phyloP scores from a whole-genome alignment of 2,797 vertebrate species.

The Gouania willdenowi region DNA sequence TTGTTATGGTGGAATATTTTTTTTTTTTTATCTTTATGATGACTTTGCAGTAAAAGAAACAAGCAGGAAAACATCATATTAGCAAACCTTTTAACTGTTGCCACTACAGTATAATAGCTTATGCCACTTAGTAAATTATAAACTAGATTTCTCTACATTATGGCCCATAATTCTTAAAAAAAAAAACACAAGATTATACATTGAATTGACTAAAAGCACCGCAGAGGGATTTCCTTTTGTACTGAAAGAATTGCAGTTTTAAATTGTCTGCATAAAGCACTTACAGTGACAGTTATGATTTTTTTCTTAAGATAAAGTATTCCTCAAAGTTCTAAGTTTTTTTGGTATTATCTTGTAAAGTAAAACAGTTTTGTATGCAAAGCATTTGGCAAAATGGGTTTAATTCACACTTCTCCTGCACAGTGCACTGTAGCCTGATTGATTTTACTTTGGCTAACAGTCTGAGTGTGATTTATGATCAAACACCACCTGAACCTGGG shows the following conservation, averaged over 20 bases:
- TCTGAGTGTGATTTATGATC: conserved; percentile 72
- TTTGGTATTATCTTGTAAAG: conserved; percentile 30
- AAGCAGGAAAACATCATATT: conserved; percentile 67
- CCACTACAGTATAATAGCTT: conserved; percentile 42
- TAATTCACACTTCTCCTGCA: conserved; percentile 36
- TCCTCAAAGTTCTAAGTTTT: neutral
- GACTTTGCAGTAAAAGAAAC: conserved; percentile 77
- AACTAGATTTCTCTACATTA: conserved; percentile 44
- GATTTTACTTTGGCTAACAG: conserved; percentile 68
- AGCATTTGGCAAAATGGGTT: conserved; percentile 52
- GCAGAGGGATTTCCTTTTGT: conserved; percentile 9
- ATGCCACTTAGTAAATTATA: conserved; percentile 51
- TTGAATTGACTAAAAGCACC: conserved; percentile 43
- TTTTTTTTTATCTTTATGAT: conserved; percentile 77
- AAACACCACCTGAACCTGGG: conserved; percentile 71
- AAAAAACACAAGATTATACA: too few relatives aligned
- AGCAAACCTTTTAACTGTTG: conserved; percentile 56
- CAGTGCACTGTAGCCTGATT: conserved; percentile 50
- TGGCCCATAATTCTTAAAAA: too few relatives aligned
- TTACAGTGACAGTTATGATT: neutral
- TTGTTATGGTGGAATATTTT: conserved; percentile 74
- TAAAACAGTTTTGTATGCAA: conserved; percentile 29
- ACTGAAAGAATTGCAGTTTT: conserved; percentile 9
- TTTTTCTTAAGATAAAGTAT: conserved; percentile 21
- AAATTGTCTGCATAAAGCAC: conserved; percentile 2